Conservation (phyloP, 2,113 vertebrate genomes). For the Indicator maculatus region DNA sequence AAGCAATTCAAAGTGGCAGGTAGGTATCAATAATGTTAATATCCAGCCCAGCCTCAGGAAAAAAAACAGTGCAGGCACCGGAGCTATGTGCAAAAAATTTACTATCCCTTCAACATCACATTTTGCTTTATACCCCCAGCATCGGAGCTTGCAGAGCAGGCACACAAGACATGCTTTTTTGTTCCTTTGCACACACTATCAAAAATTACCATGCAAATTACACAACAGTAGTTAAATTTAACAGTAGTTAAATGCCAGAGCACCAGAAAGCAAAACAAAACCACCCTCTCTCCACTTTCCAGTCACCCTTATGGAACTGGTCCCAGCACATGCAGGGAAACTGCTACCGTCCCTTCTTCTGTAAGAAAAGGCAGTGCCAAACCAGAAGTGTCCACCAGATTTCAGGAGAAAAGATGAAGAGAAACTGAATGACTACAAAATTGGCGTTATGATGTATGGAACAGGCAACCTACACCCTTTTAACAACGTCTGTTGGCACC, state of each 20-base stretch:
- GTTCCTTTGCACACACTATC: background rate
- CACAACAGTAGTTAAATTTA: background rate
- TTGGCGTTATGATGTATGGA: background rate
- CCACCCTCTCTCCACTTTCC: background rate
- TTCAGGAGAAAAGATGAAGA: background rate
- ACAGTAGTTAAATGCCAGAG: background rate
- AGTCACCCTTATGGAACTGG: background rate
- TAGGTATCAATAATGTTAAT: background rate
- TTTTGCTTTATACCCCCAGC: background rate
- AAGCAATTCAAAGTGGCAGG: background rate
- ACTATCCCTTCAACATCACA: accelerated
- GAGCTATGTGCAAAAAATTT: background rate
- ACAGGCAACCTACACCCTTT: background rate
- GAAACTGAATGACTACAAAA: background rate
- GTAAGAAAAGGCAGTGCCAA: background rate
- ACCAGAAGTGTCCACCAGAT: background rate
- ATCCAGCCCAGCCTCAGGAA: background rate
- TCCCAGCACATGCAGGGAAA: background rate
- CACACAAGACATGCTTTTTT: background rate
- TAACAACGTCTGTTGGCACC: background rate
- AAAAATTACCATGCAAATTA: background rate
- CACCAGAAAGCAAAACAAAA: background rate
- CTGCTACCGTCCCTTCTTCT: background rate
- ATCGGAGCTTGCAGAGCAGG: background rate
- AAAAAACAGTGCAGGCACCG: background rate